These are phyloP conservation scores for Puma concolor DNA, from an alignment of 2,113 vertebrate genomes.

Conservation along the genomic window DNA sequence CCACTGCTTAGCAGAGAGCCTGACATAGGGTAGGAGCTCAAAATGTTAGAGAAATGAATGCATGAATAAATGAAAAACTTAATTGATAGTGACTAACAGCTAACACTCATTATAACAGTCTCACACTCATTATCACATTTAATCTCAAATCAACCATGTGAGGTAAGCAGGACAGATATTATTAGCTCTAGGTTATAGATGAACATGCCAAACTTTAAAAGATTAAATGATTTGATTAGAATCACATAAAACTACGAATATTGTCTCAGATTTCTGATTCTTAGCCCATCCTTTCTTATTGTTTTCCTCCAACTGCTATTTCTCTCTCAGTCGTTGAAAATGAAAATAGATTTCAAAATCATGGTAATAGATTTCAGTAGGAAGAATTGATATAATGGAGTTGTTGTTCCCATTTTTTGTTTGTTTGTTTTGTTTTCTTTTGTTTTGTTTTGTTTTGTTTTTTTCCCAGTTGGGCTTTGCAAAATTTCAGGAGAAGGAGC, in stretches of 20 bases:
- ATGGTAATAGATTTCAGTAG: not conserved
- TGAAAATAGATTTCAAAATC: constrained; percentile 37
- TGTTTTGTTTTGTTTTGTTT: too few species aligned
- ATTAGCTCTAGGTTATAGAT: constrained; percentile 42
- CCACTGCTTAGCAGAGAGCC: not conserved
- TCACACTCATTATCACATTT: constrained; percentile 46
- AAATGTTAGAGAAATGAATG: not conserved
- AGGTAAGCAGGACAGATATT: constrained; percentile 36
- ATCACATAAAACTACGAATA: not conserved
- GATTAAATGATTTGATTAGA: constrained; percentile 23
- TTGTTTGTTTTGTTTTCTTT: too few species aligned
- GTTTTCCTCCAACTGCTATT: not conserved
- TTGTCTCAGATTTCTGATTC: constrained; percentile 14
- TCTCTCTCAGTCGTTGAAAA: constrained; percentile 36
- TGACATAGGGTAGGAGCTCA: not conserved
- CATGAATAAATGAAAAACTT: constrained; percentile 22
- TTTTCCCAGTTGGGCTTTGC: not conserved
- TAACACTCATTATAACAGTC: constrained; percentile 30
- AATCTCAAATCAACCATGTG: constrained; percentile 17
- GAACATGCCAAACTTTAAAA: not conserved
- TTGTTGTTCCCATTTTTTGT: not conserved
- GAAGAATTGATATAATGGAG: not conserved
- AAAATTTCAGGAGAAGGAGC: not conserved
- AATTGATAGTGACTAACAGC: constrained; percentile 39
- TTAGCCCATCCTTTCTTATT: not conserved